Evolutionary conservation across 2,888 invertebrate genomes (phyloP), one percentile per base, ranked within the genome.

Genomic region (Pocota personata): DNA sequence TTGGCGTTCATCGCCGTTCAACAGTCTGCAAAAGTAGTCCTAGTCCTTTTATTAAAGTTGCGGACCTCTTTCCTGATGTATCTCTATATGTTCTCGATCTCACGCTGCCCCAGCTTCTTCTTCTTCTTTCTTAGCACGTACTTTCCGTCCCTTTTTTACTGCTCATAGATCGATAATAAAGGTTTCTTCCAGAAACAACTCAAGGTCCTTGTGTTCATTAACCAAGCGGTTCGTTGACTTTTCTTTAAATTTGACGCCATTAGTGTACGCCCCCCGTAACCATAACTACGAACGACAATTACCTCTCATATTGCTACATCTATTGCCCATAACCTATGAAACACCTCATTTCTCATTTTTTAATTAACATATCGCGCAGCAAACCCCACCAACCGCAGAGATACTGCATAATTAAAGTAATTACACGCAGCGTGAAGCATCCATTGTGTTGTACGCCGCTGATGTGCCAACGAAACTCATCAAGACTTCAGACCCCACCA

Each of bases 391-490:
- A 66, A 79, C 79, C 79, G 48, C 86, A 77, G 43, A 72, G 76
- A 86, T 82, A 77, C 82, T 82, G 86, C 86, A 86, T 86, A 86
- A 86, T 86, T 86, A 86, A 86, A 82, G 86, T 86, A 86, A 86
- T 86, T 82, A 86, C 86, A 86, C 82, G 72, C 76, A 66, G 82
- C 71, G 72, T 67, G 58, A 82, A 82, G 71, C 76, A 86, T 77
- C 76, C 77, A 77, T 77, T 86, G 52, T 80, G 19, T 55, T 77
- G 24, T 24, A 21, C 12, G 40, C 43, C 57, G 80, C 73, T 64
- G 86, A 82, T 80, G 66, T 60, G 52, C 58, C 46, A 64, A 82
- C 82, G 66, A 67, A 86, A 76, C 82, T 82, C 86, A 86, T 86
- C 86, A 82, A 86, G 86, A 86, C 60, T 62, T 62, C 32, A 24